Evolutionary conservation across 1,140 invertebrate genomes (phyloP), one percentile per base, ranked within the genome.

Genomic region (Drosophila oshimai): DNA sequence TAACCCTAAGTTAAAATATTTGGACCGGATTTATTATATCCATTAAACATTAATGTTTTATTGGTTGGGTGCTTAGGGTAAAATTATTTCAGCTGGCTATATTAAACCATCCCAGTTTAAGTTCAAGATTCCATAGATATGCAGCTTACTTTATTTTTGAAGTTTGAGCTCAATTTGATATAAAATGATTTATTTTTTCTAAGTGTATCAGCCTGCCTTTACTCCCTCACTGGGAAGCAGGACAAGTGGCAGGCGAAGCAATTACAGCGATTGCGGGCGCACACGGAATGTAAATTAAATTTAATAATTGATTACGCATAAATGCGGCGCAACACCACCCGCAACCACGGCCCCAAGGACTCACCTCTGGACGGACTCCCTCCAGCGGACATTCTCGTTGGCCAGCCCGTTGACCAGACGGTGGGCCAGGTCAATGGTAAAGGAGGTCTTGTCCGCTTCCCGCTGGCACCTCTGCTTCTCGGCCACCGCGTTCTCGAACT

Each of bases 341-440:
- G 22, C 50, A 22, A 12, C 13, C 9, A 10, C 20, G 36, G 15
- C 6, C 22, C 31, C 6, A 5, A 18, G n/a, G 55, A 36, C 68
- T 74, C 65, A 90, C 89, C 84, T 90, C 22, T 89, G 84, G 7
- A 90, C 75, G 6, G 89, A 90, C 50, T 93, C 91, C 42, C 80
- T 89, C 92, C 92, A 95, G 74, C 95, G 93, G 41, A 97, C 93
- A 92, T 98, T 99, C 91, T 99, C 98, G 3, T 98, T 98, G 10
- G 96, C 96, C 51, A 99, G 92, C 24, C 98, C 98, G 86, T 97
- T 97, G 0, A 99, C 96, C n/a, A 99, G 92, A 87, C 98, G 93
- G 90, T 99, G 98, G 10, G 98, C 98, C 39, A 99, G 92, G 91
- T 98, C 95, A 55, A 99, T 98, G 15, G 96, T 98, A 45, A 93